A percentile compares a stretch with the other conserved stretches of the same genome.
phyloP scores from a whole-genome alignment of 2,113 vertebrate species.

The Chloroceryle aenea region DNA sequence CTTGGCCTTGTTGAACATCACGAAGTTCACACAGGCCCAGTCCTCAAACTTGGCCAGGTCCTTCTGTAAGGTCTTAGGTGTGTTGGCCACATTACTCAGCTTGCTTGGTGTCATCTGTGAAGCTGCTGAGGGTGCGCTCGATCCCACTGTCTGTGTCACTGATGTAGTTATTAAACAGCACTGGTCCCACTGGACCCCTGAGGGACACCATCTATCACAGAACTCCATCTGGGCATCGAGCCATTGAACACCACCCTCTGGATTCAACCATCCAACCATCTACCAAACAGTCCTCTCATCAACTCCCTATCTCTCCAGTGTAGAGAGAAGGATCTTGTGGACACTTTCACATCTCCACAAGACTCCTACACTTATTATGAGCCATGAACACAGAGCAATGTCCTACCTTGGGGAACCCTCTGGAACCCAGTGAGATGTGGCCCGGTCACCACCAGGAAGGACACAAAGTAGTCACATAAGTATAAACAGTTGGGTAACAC shows the following conservation, averaged over 20 bases:
- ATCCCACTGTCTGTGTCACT: not conserved
- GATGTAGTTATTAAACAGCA: not conserved
- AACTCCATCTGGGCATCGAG: not conserved
- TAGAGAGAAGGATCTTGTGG: not conserved
- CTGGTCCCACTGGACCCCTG: not conserved
- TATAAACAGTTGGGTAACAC: rapidly evolving
- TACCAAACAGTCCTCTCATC: not conserved
- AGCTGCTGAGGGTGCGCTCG: not conserved
- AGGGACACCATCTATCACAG: not conserved
- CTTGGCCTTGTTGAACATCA: not conserved
- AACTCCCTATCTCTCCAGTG: not conserved
- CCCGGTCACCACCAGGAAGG: not conserved
- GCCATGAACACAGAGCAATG: rapidly evolving
- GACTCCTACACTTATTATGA: rapidly evolving
- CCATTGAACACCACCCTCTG: not conserved
- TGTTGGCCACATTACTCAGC: not conserved
- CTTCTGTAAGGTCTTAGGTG: not conserved
- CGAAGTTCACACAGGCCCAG: not conserved
- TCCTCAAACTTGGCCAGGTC: not conserved
- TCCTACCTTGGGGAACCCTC: not conserved
- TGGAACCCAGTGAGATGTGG: rapidly evolving
- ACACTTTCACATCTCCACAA: rapidly evolving
- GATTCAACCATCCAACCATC: not conserved
- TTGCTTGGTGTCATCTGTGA: not conserved
- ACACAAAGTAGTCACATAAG: rapidly evolving